Evolutionary conservation across 2,888 invertebrate species (phyloP).

Genomic region (Chrysomela aeneicollis): DNA sequence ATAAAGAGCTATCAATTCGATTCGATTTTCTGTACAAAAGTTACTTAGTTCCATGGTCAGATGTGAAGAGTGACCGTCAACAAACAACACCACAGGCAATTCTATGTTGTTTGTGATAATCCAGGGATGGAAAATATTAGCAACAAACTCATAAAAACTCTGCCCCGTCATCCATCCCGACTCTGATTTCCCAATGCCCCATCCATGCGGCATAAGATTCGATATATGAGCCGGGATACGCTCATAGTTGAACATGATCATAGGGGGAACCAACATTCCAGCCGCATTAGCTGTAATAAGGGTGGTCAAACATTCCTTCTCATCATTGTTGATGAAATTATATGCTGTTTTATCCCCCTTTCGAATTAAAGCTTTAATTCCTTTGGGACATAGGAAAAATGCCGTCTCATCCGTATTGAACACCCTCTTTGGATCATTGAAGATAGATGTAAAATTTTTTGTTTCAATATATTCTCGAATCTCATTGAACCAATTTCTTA

Average conservation of each 20-base stretch:
- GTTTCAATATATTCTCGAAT: conserved; percentile 16
- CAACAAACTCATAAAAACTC: conserved; percentile 29
- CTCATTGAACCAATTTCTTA: conserved; percentile 44
- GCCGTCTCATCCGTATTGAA: conserved; percentile 26
- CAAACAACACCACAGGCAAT: conserved; percentile 28
- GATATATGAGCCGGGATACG: conserved; percentile 17
- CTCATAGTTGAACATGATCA: conserved; percentile 18
- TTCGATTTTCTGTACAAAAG: conserved; percentile 29
- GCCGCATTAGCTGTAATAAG: conserved; percentile 47
- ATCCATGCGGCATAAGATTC: conserved; percentile 5
- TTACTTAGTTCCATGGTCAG: conserved; percentile 27
- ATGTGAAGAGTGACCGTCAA: conserved; percentile 33
- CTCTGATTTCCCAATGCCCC: conserved; percentile 25
- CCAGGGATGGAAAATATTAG: conserved; percentile 28
- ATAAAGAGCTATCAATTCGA: conserved; percentile 30
- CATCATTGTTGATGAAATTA: conserved; percentile 30
- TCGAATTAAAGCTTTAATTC: background rate
- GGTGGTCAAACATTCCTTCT: conserved; percentile 37
- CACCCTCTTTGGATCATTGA: background rate
- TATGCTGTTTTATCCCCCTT: conserved; percentile 19
- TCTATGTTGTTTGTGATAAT: conserved; percentile 13
- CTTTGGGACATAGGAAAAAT: conserved; percentile 14
- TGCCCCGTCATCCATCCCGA: conserved; percentile 30
- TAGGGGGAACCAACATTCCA: conserved; percentile 29
- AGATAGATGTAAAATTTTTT: background rate